Evolutionary conservation across 1,140 invertebrate species (phyloP), one percentile per base, ranked within the genome.

Genomic region (Heliconius hermathena): DNA sequence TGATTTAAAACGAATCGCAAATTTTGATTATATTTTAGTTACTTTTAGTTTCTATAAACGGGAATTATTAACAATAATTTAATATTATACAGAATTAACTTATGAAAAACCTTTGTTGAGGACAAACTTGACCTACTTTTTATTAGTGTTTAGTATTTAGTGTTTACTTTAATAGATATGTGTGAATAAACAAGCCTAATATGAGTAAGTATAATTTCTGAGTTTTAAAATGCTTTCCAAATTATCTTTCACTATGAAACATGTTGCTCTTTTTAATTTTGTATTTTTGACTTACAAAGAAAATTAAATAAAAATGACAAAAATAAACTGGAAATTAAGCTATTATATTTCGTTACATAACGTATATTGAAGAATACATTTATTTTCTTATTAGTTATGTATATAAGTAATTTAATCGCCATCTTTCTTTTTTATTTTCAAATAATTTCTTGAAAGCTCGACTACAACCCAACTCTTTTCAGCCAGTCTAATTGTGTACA

Each of bases 1-100:
- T 82, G 82, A 79, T 66, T 66, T 66, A 26, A 66, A 46, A 66
- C 26, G 60, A 26, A 66, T 66, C 9, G 60, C 60, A 66, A 66
- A 66, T 66, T 66, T 66, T 66, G 22, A 26, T 29, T 26, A 29
- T 29, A 57, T 52, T 52, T 20, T 20, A 52, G 49, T 52, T 57
- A 29, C 60, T 66, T 29, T 66, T 66, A 16, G 60, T 66, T 26
- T 66, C 22, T n/a, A 66, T 66, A 66, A 29, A 66, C 60, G 11
- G 13, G 60, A 29, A 66, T 29, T 66, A 66, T 29, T 26, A 16
- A 66, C 26, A 26, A 66, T 66, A n/a, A 66, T 66, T 66, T 66
- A 66, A 5, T 26, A 66, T 66, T 29, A 66, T 66, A 26, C 29
- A 29, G 11, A 26, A 16, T 66, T 66, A 66, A 66, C 18, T 66